These are phyloP conservation scores for Lacerta bilineata DNA, from an alignment of 2,797 vertebrate species.

Conservation along the genomic window DNA sequence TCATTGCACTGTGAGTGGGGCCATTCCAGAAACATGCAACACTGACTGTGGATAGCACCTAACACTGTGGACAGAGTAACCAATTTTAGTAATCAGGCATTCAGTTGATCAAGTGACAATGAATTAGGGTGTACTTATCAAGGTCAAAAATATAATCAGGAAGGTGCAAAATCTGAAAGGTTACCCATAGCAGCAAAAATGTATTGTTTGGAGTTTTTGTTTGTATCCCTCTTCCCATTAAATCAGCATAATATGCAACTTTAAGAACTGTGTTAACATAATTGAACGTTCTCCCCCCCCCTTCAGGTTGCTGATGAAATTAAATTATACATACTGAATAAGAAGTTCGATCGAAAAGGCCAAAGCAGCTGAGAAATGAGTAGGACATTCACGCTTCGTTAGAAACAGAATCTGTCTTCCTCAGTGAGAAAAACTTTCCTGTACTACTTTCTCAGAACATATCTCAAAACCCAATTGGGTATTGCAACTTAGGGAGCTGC, in stretches of 20 bases:
- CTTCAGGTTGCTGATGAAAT: constrained; percentile 31
- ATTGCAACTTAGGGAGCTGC: no score
- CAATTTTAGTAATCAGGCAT: neutral
- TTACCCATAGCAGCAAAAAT: neutral
- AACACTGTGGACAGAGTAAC: constrained; percentile 26
- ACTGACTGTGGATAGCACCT: neutral
- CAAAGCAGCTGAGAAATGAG: neutral
- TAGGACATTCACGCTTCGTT: neutral
- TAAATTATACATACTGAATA: neutral
- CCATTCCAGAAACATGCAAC: neutral
- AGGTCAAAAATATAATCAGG: neutral
- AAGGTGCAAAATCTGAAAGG: neutral
- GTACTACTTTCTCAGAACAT: neutral
- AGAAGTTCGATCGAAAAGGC: neutral
- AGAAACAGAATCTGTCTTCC: neutral
- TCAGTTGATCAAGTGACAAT: constrained; percentile 19
- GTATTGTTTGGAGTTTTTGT: no score
- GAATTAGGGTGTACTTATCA: neutral
- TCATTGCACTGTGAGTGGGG: neutral
- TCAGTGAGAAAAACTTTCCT: neutral
- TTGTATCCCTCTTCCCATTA: no score
- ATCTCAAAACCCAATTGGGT: constrained; percentile 1
- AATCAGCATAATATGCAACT: neutral
- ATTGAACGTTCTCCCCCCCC: neutral
- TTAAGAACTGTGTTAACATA: neutral